Evolutionary conservation across 2,113 vertebrate species (phyloP).

Genomic region (Corythornis vintsioides): DNA sequence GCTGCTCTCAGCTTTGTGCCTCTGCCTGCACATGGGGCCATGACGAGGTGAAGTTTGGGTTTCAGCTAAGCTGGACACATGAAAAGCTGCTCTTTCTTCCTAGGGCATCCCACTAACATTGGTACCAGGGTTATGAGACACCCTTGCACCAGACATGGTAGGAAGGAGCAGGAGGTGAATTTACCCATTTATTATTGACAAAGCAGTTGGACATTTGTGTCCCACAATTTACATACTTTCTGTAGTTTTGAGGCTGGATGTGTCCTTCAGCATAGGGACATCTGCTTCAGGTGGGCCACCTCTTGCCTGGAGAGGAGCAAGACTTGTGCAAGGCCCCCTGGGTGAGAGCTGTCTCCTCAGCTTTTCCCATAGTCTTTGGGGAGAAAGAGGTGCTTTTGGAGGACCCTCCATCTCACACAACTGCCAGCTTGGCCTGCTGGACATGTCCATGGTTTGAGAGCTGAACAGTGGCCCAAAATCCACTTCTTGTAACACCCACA

Average conservation of each 20-base stretch:
- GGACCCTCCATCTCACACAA: background rate
- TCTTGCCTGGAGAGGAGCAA: background rate
- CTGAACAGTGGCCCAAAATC: background rate
- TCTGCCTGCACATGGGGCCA: fast-evolving
- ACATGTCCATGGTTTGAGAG: background rate
- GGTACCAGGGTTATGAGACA: background rate
- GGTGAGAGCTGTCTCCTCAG: background rate
- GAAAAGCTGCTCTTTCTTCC: background rate
- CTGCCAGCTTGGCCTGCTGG: background rate
- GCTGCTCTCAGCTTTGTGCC: background rate
- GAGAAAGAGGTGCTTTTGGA: background rate
- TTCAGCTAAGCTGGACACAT: background rate
- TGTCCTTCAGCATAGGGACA: background rate
- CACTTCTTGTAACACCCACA: fast-evolving
- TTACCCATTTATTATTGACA: constrained; percentile 28
- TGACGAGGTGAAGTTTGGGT: background rate
- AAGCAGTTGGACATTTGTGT: background rate
- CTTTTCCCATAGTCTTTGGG: background rate
- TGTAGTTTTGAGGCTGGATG: background rate
- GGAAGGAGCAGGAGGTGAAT: background rate
- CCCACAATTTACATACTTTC: background rate
- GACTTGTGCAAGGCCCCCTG: background rate
- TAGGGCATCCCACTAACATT: background rate
- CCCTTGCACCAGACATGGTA: fast-evolving
- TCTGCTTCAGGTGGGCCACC: background rate